phyloP scores from a whole-genome alignment of 2,113 vertebrate genomes.

The Bos taurus region ARS-UCD2.0 NC_037354.1:11920001-11920500 shows the following conservation, averaged over 20 bases:
- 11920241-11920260: neutral
- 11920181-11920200: neutral
- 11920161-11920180: neutral
- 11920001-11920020: neutral
- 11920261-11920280: neutral
- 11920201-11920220: neutral
- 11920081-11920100: neutral
- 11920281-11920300: neutral
- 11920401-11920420: too few relatives aligned
- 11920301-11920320: neutral
- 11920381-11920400: too few relatives aligned
- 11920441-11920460: too few relatives aligned
- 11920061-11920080: neutral
- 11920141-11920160: neutral
- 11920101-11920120: neutral
- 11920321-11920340: neutral
- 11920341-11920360: too few relatives aligned
- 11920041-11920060: neutral
- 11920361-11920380: too few relatives aligned
- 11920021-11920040: neutral
- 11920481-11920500: too few relatives aligned
- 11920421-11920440: too few relatives aligned
- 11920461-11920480: too few relatives aligned
- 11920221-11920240: neutral
- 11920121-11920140: neutral